Conservation (phyloP, 2,797 vertebrate species). For the Todus mexicanus region DNA sequence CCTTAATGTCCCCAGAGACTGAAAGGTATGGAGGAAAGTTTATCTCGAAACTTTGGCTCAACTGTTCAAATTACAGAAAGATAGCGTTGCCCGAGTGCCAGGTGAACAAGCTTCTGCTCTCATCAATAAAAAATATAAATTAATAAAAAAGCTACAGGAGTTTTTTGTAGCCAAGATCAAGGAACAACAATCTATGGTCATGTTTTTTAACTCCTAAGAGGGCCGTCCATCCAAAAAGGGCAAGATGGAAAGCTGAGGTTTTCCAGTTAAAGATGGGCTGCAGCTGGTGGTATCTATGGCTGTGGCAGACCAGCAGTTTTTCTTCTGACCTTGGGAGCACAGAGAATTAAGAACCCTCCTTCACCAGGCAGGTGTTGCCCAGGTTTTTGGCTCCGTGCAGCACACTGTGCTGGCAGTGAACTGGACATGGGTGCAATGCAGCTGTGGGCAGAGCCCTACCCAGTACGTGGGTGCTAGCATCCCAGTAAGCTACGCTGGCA, state of each 20-base stretch:
- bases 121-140: not conserved
- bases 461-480: not conserved
- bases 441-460: not conserved
- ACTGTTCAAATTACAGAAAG: not conserved
- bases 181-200: not conserved
- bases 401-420: accelerated
- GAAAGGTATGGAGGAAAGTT: not conserved
- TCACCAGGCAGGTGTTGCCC: not conserved
- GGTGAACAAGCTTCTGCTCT: not conserved
- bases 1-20: not conserved
- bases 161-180: not conserved
- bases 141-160: not conserved
- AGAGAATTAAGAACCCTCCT: not conserved
- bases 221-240: not conserved
- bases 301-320: not conserved
- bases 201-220: not conserved
- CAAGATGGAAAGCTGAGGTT: not conserved
- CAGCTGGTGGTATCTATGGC: not conserved
- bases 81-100: not conserved
- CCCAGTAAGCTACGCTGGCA: not conserved
- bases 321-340: not conserved
- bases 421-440: accelerated
- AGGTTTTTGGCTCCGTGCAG: not conserved
- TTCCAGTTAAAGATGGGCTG: not conserved
- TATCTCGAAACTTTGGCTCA: not conserved